These are phyloP conservation scores for Emydoidea blandingii DNA, from an alignment of 2,797 vertebrate genomes.

Conservation along the genomic window DNA sequence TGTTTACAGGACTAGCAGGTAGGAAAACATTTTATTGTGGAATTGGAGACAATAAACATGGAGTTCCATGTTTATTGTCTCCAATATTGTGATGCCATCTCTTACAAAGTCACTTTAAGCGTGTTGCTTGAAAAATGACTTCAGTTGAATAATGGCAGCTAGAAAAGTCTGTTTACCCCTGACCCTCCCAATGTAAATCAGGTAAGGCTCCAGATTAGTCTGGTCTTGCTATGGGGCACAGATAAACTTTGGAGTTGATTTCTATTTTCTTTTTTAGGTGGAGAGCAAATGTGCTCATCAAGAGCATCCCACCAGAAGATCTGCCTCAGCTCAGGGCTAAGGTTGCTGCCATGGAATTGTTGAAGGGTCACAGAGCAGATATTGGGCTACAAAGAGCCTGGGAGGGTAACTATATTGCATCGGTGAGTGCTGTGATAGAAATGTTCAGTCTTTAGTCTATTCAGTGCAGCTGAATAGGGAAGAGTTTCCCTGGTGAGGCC, in stretches of 20 bases:
- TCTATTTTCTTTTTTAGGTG: constrained; percentile 83
- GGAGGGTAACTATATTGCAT: constrained; percentile 94
- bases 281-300: constrained; percentile 94
- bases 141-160: not conserved
- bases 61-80: not conserved
- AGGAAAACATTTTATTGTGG: not conserved
- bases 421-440: constrained; percentile 70
- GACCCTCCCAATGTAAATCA: not conserved
- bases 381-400: constrained; percentile 92
- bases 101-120: not conserved
- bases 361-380: constrained; percentile 94
- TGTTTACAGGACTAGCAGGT: not conserved
- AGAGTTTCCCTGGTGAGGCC: not conserved
- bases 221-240: accelerated
- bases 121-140: not conserved
- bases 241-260: not conserved
- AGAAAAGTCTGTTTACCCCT: not conserved
- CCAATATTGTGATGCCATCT: not conserved
- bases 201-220: not conserved
- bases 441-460: not conserved
- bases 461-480: not conserved
- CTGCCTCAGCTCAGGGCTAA: constrained; percentile 93
- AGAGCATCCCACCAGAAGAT: constrained; percentile 89
- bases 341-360: constrained; percentile 91
- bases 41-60: accelerated